Conservation (phyloP, 1,140 invertebrate genomes). For the Meteorus sp. region DNA sequence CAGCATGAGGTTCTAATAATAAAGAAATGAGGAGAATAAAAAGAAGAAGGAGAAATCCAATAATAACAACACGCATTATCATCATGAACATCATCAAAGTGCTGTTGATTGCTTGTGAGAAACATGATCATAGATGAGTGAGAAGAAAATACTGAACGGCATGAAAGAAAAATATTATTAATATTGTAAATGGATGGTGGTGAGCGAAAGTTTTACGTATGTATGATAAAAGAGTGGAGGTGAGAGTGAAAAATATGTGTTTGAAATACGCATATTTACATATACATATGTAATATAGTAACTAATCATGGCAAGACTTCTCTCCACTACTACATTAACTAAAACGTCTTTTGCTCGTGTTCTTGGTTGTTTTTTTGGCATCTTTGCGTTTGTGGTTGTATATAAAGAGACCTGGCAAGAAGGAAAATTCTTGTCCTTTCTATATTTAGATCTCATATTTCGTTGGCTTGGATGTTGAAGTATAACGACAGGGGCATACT, state of each 20-base stretch:
- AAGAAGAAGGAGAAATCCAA: neutral
- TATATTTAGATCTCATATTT: slow-evolving; percentile 30
- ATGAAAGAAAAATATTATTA: slow-evolving; percentile 19
- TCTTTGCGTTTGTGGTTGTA: too few species aligned
- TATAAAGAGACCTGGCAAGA: too few species aligned
- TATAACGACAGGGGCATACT: too few species aligned
- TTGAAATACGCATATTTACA: too few species aligned
- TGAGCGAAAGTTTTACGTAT: slow-evolving; percentile 21
- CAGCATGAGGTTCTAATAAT: neutral
- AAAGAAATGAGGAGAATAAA: neutral
- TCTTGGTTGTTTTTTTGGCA: slow-evolving; percentile 1
- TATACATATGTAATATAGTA: too few species aligned
- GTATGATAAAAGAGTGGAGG: too few species aligned
- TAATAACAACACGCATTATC: neutral
- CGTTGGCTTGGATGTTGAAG: slow-evolving; percentile 18
- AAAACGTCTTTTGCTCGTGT: slow-evolving; percentile 4
- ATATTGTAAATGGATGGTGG: slow-evolving; percentile 19
- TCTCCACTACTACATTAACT: too few species aligned
- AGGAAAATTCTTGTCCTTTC: slow-evolving; percentile 29
- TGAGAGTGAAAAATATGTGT: too few species aligned
- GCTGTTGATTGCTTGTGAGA: neutral
- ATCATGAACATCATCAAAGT: neutral
- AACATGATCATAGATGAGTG: neutral
- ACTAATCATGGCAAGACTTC: too few species aligned
- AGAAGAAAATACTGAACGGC: too few species aligned